Evolutionary conservation across 2,888 invertebrate genomes (phyloP), one percentile per base, ranked within the genome.

Genomic region (Hetaerina titia): DNA sequence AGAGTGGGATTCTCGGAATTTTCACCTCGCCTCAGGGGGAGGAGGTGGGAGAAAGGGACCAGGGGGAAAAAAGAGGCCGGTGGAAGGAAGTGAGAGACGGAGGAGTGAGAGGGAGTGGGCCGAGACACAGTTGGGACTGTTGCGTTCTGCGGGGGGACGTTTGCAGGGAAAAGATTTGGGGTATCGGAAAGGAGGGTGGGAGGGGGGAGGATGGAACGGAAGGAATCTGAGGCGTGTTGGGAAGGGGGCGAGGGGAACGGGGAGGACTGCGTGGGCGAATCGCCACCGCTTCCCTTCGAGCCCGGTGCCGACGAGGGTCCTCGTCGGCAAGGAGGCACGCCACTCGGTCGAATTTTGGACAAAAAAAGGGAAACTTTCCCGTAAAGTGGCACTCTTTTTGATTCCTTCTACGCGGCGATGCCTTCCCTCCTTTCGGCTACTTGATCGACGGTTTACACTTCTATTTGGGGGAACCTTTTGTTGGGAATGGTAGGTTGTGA

Each of bases 381-480:
- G 9, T 13, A 81, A 25, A 81, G 25, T 31, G 22, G 81, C 81
- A 81, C n/a, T 81, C 81, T 69, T 69, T 81, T 31, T 22, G n/a
- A 81, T n/a, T 81, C 22, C 31, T 11, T 31, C 81, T 25, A 9
- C 81, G 31, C 25, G 4, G 81, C 4, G 25, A 81, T 31, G 9
- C 9, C 81, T 31, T 4, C 25, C 31, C 31, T 57, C 64, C 63
- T 56, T 56, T 45, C n/a, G 31, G 63, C 92, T 69, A 56, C 69
- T 92, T 92, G 92, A 92, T 64, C 74, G 92, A 74, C 92, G 69
- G 92, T 74, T 56, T 13, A 92, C 74, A 69, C 92, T 74, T 74
- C 69, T 90, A 90, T 90, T 90, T 63, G 9, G 90, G 11, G 45
- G 31, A 31, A 25, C n/a, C 81, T 31, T 31, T 81, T 81, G 81